Evolutionary conservation across 2,113 vertebrate species (phyloP).

Genomic region (Marmota flaviventris): DNA sequence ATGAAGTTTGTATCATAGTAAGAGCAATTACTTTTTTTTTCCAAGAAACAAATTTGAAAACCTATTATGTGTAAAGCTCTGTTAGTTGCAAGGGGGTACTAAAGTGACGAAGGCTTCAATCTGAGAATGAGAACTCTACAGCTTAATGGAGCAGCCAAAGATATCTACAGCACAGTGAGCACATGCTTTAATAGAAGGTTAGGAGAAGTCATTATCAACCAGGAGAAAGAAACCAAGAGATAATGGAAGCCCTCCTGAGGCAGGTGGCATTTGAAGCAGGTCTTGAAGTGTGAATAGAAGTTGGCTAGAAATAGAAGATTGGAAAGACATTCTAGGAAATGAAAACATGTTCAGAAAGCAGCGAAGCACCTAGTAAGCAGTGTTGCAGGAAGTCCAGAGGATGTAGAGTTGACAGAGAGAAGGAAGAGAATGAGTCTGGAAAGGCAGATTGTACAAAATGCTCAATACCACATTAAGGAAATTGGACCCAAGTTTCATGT

Average conservation of each 20-base stretch:
- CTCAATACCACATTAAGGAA: background rate
- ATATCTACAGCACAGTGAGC: background rate
- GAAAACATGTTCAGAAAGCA: background rate
- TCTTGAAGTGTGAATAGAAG: background rate
- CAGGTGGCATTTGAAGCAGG: background rate
- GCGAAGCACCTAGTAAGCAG: background rate
- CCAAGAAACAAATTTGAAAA: conserved; percentile 1
- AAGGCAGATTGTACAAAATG: background rate
- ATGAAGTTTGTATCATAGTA: background rate
- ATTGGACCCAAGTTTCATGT: background rate
- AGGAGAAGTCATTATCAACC: background rate
- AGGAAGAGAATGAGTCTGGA: background rate
- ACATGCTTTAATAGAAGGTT: background rate
- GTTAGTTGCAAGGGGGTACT: background rate
- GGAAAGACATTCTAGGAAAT: background rate
- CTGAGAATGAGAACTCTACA: background rate
- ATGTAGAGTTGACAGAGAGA: background rate
- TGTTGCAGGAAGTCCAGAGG: background rate
- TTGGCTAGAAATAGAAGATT: background rate
- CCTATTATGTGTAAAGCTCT: background rate
- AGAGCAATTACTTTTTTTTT: background rate
- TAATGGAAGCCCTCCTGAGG: background rate
- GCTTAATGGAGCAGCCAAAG: background rate
- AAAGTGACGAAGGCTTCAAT: background rate
- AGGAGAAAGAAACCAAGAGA: background rate